Base-by-base conservation (phyloP, 92 coral and sea anemone genomes). In the Meandrina meandrites region DNA sequence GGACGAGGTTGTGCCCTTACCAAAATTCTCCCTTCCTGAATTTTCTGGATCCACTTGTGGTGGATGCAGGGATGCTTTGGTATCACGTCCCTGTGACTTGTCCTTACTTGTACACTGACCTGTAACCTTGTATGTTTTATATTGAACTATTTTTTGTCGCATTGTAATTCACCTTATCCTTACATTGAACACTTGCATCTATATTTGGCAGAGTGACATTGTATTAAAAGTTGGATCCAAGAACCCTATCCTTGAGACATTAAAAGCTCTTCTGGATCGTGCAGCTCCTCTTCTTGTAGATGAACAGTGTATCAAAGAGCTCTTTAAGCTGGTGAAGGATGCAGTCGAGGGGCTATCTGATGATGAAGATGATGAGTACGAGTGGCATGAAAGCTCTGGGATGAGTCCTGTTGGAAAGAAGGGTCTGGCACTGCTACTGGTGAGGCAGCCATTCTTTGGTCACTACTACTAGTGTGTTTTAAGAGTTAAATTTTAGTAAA, bases 211-310 rank as follows among this genome's bases (percentile, higher is more conserved):
- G 98, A 92, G 94, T 81, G 98, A 97, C 34, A 88, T 97, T 56
- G 95, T 94, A 60, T 81, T 93, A 4, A 93, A 92, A 79, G 83
- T 97, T 72, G 99, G 99, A 19, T 81, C 88, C 37, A 95, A 93
- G 85, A 93, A 93, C 66, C 97, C 96, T 18, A 86, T 97, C 34
- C 89, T 91, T 53, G 99, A 97, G 81, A 93, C 99, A 71, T 72
- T 97, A 34, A 93, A 91, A 58, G 98, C 97, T 76, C 78, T 97
- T 47, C 85, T 97, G 62, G 98, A 95, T 77, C 95, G 98, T 76
- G 98, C 97, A 11, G 93, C 99, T 5, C 99, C 98, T 27, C 89
- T 95, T 17, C 87, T 97, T 73, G 93, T 95, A 22, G 99, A 97
- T 81, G 85, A 92, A 37, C 86, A 92, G 45, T 93, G 97, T 80